These are phyloP conservation scores for Zygogramma bicolorata DNA, from an alignment of 2,888 invertebrate species.

Conservation along the genomic window DNA sequence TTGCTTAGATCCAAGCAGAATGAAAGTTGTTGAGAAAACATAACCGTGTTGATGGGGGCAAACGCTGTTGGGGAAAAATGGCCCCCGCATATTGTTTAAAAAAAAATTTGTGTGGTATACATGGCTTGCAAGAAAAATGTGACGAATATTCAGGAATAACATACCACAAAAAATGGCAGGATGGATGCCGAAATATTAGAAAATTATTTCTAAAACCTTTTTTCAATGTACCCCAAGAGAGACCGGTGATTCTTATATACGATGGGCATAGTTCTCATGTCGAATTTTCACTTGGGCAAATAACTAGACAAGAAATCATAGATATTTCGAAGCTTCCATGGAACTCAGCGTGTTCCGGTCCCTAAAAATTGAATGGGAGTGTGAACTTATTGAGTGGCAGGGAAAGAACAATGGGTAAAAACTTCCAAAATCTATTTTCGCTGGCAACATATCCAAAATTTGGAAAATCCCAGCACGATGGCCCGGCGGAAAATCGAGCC, in stretches of 20 bases:
- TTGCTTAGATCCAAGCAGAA: conserved; percentile 37
- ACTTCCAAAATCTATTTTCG: conserved; percentile 39
- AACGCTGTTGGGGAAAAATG: no score
- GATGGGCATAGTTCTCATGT: conserved; percentile 18
- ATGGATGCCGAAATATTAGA: no score
- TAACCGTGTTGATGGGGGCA: no score
- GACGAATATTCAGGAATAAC: no score
- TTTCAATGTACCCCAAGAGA: not conserved
- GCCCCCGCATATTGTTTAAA: no score
- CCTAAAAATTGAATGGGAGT: no score
- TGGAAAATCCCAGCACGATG: conserved; percentile 22
- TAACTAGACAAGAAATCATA: not conserved
- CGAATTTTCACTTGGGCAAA: not conserved
- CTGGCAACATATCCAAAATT: conserved; percentile 29
- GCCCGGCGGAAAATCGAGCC: no score
- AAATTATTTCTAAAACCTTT: conserved; percentile 8
- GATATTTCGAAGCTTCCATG: conserved; percentile 28
- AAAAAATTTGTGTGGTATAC: no score
- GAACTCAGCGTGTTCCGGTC: conserved; percentile 51
- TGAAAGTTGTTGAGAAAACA: conserved; percentile 37
- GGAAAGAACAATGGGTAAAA: conserved; percentile 37
- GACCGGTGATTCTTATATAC: conserved; percentile 19
- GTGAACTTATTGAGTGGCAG: conserved; percentile 41
- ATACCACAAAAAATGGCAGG: no score
- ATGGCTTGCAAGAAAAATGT: no score